Base-by-base conservation (phyloP, 2,888 invertebrate genomes). In the Agrotis exclamationis region DNA sequence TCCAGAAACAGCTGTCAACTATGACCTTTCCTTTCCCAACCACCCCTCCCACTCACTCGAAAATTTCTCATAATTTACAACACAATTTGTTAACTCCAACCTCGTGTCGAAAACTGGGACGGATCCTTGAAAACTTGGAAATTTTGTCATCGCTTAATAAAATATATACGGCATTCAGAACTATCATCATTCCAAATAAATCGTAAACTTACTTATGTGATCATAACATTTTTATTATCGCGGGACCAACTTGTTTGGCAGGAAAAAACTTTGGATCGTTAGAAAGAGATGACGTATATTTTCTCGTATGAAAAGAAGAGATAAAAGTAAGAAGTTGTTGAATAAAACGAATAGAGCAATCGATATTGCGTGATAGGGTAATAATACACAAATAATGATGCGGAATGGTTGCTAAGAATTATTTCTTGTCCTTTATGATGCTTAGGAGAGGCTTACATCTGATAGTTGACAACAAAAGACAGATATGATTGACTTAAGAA, bases 221-320 rank as follows among this genome's bases (percentile, higher is more conserved):
- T 94, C 93, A 93, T 93, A 94, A 94, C 93, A 94, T 91, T 94
- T 94, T 95, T 94, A 93, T 89, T 91, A 91, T 91, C 87, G 83
- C 80, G 80, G 84, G 86, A 88, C 84, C 85, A 88, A 91, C 85
- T 91, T 89, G 78, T 80, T 80, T 74, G 63, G 65, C 83, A 81
- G 83, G 54, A 79, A 80, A 84, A 88, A 90, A 90, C 80, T 86
- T 90, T 85, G 74, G 72, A 74, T 63, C 47, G 72, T 63, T 54
- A 74, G 85, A 88, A 74, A 48, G 84, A 77, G 84, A 86, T 57
- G 57, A 16, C 22, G 63, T 63, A 70, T 64, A 44, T 69, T 69
- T 66, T 9, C n/a, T 51, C n/a, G 14, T 48, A 58, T 9, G 65
- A 63, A 47, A 56, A 54, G 74, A 54, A 58, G 79, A 53, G 74